phyloP scores from a whole-genome alignment of 2,113 vertebrate genomes.

The Panthera leo region DNA sequence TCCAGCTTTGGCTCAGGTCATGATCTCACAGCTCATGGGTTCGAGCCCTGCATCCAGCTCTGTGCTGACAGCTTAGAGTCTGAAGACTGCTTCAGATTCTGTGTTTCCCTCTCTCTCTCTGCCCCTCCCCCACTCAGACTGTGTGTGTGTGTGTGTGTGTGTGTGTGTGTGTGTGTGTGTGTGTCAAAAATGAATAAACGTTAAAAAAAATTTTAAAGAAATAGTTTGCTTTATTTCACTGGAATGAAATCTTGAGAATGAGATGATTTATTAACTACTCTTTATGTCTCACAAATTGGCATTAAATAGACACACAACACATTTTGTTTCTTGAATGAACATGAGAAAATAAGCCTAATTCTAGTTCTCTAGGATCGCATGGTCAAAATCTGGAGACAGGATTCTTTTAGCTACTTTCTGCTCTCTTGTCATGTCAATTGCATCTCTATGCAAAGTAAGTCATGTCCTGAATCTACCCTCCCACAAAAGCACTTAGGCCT shows the following conservation, averaged over 20 bases:
- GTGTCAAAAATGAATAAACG: no score
- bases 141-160: no score
- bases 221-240: background rate
- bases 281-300: background rate
- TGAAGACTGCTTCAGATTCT: no score
- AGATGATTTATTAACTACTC: background rate
- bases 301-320: background rate
- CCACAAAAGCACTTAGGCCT: slow-evolving; percentile 53
- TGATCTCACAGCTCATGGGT: no score
- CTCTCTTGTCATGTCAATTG: background rate
- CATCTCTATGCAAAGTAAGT: background rate
- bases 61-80: no score
- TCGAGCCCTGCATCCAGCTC: no score
- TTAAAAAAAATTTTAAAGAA: background rate
- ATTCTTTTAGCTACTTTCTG: background rate
- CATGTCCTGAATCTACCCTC: background rate
- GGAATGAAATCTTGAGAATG: background rate
- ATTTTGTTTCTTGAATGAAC: background rate
- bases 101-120: no score
- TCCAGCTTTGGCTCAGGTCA: no score
- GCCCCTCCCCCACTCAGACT: no score
- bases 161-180: no score
- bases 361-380: background rate
- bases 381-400: background rate
- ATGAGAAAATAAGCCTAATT: background rate